Evolutionary conservation across 2,888 invertebrate species (phyloP).

Genomic region (Actias luna): DNA sequence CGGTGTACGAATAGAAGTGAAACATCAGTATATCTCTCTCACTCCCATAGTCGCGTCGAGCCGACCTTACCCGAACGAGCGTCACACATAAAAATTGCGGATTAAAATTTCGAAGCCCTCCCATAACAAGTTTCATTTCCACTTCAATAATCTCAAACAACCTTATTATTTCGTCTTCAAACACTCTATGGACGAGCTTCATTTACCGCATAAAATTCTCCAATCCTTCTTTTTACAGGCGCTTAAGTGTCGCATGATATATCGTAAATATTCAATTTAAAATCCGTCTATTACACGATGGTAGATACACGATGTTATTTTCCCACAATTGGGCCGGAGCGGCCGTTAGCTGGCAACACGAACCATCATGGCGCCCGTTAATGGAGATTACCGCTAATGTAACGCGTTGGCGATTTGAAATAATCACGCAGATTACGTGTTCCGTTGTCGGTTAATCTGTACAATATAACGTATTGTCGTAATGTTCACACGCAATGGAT

Average conservation of each 20-base stretch:
- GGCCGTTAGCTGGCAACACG: constrained; percentile 56
- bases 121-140: too few relatives aligned
- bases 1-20: too few relatives aligned
- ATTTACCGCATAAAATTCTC: background rate
- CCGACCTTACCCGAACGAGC: too few relatives aligned
- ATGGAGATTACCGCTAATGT: constrained; percentile 76
- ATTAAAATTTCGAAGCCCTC: too few relatives aligned
- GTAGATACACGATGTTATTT: constrained; percentile 32
- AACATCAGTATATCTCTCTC: too few relatives aligned
- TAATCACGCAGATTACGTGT: constrained; percentile 73
- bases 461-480: constrained; percentile 22
- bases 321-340: constrained; percentile 45
- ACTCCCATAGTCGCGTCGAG: too few relatives aligned
- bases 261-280: constrained; percentile 26
- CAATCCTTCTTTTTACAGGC: background rate
- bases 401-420: constrained; percentile 77
- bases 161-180: too few relatives aligned
- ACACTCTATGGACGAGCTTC: too few relatives aligned
- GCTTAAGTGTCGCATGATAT: constrained; percentile 18
- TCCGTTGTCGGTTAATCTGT: constrained; percentile 67
- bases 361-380: constrained; percentile 62
- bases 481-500: constrained; percentile 8
- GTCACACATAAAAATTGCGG: too few relatives aligned
- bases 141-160: too few relatives aligned
- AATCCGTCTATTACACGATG: constrained; percentile 29